phyloP scores from a whole-genome alignment of 2,797 vertebrate species.

The Melopsittacus undulatus region DNA sequence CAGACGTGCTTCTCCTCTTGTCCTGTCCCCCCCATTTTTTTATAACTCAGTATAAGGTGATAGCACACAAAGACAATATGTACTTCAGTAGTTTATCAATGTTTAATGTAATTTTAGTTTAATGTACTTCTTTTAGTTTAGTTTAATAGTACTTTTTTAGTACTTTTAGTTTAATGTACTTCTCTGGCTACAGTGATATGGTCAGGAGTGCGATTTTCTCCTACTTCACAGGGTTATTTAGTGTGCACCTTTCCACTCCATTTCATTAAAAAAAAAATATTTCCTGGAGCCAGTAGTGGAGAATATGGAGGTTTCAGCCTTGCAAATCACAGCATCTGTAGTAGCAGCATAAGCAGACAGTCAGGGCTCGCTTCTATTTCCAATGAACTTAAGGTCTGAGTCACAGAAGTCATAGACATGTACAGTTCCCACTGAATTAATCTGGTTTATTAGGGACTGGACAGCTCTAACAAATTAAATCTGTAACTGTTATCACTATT shows the following conservation, averaged over 20 bases:
- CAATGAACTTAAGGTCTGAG: not conserved
- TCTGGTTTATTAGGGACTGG: not conserved
- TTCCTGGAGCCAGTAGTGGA: not conserved
- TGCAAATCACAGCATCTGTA: not conserved
- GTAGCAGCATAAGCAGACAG: not conserved
- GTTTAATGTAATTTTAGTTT: no score
- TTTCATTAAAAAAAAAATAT: not conserved
- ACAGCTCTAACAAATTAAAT: not conserved
- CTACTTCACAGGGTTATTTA: not conserved
- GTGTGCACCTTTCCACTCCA: not conserved
- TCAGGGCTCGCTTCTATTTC: not conserved
- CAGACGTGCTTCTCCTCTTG: not conserved
- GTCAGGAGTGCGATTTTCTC: not conserved
- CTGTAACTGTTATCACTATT: not conserved
- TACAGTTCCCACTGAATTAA: not conserved
- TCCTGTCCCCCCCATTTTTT: rapidly evolving
- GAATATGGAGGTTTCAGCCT: not conserved
- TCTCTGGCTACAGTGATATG: not conserved
- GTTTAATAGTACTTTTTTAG: no score
- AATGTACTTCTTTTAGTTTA: no score
- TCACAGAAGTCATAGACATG: not conserved
- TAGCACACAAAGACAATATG: not conserved
- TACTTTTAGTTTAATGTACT: rapidly evolving
- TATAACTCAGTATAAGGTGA: not conserved
- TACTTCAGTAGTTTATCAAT: no score